These are phyloP conservation scores for Typhlomys cinereus DNA, from an alignment of 2,113 vertebrate genomes.

Conservation along the genomic window DNA sequence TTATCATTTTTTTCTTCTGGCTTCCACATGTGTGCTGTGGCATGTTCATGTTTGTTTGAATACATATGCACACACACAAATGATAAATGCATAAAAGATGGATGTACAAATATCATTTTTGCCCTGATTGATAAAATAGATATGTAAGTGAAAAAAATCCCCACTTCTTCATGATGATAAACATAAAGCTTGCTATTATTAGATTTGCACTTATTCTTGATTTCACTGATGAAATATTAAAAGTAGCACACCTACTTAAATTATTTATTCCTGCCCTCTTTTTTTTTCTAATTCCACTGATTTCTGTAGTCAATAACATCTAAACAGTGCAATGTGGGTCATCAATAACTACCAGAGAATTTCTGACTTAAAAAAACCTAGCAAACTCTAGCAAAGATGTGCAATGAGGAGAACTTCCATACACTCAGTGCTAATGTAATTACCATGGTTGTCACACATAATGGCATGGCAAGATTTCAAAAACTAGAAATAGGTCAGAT, in stretches of 20 bases:
- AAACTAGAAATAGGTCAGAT: background rate
- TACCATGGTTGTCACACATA: background rate
- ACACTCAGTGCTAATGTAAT: background rate
- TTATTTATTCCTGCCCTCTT: background rate
- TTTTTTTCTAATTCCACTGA: background rate
- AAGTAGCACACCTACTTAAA: background rate
- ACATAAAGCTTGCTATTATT: slow-evolving; percentile 34
- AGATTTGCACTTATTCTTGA: background rate
- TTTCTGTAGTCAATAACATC: accelerated
- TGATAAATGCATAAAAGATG: too few species aligned
- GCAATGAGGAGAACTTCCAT: background rate
- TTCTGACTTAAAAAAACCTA: slow-evolving; percentile 8
- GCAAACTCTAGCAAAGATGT: background rate
- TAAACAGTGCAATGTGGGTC: background rate
- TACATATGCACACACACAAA: too few species aligned
- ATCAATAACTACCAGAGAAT: background rate
- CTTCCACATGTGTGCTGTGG: too few species aligned
- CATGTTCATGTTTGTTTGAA: too few species aligned
- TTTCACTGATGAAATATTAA: slow-evolving; percentile 30
- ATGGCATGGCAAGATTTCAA: background rate
- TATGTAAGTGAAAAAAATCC: slow-evolving; percentile 8
- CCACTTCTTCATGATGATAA: slow-evolving; percentile 18
- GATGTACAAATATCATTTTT: background rate
- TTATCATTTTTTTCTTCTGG: too few species aligned
- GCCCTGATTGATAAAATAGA: background rate